These are phyloP conservation scores for Ips typographus DNA, from an alignment of 1,140 invertebrate genomes.

Conservation along the genomic window DNA sequence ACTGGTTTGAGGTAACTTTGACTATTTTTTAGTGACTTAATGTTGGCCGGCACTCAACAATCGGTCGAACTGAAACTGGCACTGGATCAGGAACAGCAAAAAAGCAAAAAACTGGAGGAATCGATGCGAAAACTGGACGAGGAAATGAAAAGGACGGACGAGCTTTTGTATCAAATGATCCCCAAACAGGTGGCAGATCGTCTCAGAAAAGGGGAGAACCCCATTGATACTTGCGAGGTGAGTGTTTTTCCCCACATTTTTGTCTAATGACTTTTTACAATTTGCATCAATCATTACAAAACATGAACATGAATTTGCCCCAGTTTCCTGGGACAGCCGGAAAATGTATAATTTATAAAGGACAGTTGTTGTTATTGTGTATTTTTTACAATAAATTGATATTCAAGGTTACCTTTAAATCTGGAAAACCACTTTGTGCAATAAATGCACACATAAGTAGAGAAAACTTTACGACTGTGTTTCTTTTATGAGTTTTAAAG, in stretches of 20 bases:
- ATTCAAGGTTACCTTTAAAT: no score
- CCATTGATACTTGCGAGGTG: constrained; percentile 95
- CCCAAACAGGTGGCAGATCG: constrained; percentile 95
- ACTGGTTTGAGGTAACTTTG: neutral
- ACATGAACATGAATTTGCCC: no score
- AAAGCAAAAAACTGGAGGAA: constrained; percentile 94
- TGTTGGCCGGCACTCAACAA: constrained; percentile 95
- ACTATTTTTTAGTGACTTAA: constrained; percentile 73
- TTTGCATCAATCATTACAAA: no score
- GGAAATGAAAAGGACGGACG: constrained; percentile 94
- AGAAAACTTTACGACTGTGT: no score
- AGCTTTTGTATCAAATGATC: constrained; percentile 97
- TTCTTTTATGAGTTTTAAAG: no score
- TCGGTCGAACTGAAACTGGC: constrained; percentile 95
- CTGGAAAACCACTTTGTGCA: no score
- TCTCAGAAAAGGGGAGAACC: constrained; percentile 86
- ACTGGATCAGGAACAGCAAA: constrained; percentile 94
- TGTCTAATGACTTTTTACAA: no score
- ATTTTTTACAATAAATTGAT: no score
- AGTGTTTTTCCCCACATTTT: neutral
- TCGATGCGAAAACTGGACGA: constrained; percentile 94
- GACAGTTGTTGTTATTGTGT: no score
- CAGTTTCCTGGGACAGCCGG: no score
- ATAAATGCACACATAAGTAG: no score
- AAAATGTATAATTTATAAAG: no score